Evolutionary conservation across 2,888 invertebrate species (phyloP).

Genomic region (Leptopilina syphax): DNA sequence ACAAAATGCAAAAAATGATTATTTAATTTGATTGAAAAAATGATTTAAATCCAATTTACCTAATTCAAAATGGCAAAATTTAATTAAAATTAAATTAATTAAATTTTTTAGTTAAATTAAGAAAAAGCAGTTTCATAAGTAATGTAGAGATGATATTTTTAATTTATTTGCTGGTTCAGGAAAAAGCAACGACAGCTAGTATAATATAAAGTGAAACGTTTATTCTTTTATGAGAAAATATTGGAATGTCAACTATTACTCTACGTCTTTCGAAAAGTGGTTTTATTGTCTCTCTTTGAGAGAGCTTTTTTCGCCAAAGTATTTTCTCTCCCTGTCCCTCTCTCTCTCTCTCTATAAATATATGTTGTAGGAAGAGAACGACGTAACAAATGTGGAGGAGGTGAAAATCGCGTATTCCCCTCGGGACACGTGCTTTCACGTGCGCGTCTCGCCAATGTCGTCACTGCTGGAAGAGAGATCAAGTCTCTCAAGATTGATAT

Average conservation of each 20-base stretch:
- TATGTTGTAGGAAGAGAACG: slow-evolving; percentile 16
- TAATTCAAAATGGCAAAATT: too few species aligned
- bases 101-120: too few species aligned
- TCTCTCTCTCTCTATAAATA: too few species aligned
- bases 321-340: too few species aligned
- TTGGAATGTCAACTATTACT: background rate
- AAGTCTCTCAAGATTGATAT: slow-evolving; percentile 44
- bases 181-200: too few species aligned
- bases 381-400: slow-evolving; percentile 10
- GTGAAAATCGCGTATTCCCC: slow-evolving; percentile 10
- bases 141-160: too few species aligned
- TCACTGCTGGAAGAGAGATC: slow-evolving; percentile 5
- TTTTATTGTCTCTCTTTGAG: slow-evolving; percentile 13
- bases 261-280: slow-evolving; percentile 3
- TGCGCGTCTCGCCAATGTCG: slow-evolving; percentile 11
- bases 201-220: background rate
- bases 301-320: slow-evolving; percentile 9
- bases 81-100: too few species aligned
- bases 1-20: too few species aligned
- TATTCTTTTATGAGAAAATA: background rate
- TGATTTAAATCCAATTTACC: too few species aligned
- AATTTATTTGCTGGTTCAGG: too few species aligned
- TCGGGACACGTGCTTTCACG: slow-evolving; percentile 1
- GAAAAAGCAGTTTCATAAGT: too few species aligned
- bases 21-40: too few species aligned